Evolutionary conservation across 2,797 vertebrate genomes (phyloP), one percentile per base, ranked within the genome.

Genomic region (Serranus cabrilla): DNA sequence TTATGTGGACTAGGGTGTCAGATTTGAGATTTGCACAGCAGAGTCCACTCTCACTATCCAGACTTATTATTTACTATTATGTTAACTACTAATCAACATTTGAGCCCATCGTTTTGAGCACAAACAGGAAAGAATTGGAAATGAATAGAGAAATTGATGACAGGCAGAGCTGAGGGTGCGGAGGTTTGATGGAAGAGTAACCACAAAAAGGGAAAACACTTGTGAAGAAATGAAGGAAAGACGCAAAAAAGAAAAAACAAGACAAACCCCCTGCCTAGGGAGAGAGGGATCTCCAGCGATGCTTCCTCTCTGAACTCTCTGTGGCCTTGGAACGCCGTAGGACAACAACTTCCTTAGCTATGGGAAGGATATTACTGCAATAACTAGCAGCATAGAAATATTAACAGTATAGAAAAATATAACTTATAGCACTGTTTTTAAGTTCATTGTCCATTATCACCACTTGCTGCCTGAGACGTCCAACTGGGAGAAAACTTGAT

Each of bases 1-100:
- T 39, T 3, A 27, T 2, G 61, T 60, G 83, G 89, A 87, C 71
- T 10, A 80, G 90, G 87, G 81, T 83, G 89, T 89, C 89, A 67
- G 72, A 67, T 89, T 91, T 89, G 89, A 91, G 80, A 84, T 80
- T 85, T 88, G 88, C 88, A 89, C 88, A 65, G 86, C 95, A 96
- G 96, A 96, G 95, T 95, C 91, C 90, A 94, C 92, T 91, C 85
- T 95, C 94, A 95, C 94, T 93, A 96, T 96, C 92, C 64, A 95
- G 89, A 92, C 90, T 89, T 85, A 86, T 86, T 83, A 81, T 89
- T 68, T 83, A 86, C 81, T 81, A 76, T 81, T 80, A 82, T 76
- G 78, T 88, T 88, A 91, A 89, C 89, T 92, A 88, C 90, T 87
- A 89, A 91, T 88, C 80, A 82, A 80, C 81, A 84, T 87, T 91